Percentiles rank a stretch among this genome's conserved stretches.
Evolutionary conservation across 1,140 invertebrate genomes (phyloP).

Genomic region (Bombyx mori): DNA sequence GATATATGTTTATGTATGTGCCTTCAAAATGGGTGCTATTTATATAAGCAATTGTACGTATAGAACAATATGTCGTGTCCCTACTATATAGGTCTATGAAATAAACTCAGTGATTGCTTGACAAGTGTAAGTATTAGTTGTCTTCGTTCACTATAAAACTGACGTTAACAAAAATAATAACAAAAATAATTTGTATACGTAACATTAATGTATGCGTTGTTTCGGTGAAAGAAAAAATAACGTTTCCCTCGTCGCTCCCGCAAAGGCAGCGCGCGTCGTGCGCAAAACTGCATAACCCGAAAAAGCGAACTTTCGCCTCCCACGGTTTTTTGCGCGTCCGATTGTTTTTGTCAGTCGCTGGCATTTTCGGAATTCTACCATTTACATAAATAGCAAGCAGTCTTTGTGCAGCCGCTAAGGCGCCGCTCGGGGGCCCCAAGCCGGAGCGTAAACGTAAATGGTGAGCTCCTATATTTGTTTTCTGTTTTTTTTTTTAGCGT

Average conservation of each 20-base stretch:
- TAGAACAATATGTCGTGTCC: no score
- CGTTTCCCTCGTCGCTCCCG: no score
- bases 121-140: no score
- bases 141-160: no score
- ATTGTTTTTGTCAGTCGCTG: slow-evolving; percentile 37
- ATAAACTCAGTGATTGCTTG: no score
- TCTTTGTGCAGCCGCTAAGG: slow-evolving; percentile 52
- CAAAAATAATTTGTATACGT: no score
- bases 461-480: slow-evolving; percentile 15
- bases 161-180: no score
- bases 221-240: slow-evolving; percentile 26
- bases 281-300: slow-evolving; percentile 39
- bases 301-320: slow-evolving; percentile 51
- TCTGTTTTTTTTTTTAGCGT: slow-evolving; percentile 11
- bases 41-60: no score
- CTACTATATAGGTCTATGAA: no score
- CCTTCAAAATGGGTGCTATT: no score
- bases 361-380: slow-evolving; percentile 60
- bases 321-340: slow-evolving; percentile 39
- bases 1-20: no score
- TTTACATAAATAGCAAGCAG: slow-evolving; percentile 60
- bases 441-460: slow-evolving; percentile 14
- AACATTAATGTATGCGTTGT: no score
- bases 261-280: not conserved
- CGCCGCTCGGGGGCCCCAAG: slow-evolving; percentile 27